These are phyloP conservation scores for Brachymystax lenok DNA, from an alignment of 2,797 vertebrate species.

Conservation along the genomic window DNA sequence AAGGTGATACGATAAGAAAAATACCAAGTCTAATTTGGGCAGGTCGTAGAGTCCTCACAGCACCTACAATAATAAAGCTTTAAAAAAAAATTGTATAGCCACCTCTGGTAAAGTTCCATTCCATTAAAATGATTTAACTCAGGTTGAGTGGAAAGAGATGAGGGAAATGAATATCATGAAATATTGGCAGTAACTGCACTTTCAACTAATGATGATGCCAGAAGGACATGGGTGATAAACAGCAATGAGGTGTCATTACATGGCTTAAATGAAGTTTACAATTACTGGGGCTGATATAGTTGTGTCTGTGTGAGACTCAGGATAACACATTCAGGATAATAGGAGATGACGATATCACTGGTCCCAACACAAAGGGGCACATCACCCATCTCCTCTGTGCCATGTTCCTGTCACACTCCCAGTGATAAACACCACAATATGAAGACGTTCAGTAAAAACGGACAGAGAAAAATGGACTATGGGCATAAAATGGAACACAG, in stretches of 20 bases:
- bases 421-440: neutral
- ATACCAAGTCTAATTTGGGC: neutral
- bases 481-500: no score
- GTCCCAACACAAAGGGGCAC: slow-evolving; percentile 20
- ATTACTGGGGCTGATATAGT: slow-evolving; percentile 25
- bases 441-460: neutral
- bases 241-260: slow-evolving; percentile 51
- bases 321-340: slow-evolving; percentile 9
- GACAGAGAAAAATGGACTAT: neutral
- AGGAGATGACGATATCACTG: slow-evolving; percentile 22
- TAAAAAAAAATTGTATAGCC: neutral
- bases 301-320: neutral
- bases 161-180: neutral
- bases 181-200: slow-evolving; percentile 39
- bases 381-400: neutral
- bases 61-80: neutral
- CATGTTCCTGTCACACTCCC: neutral
- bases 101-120: neutral
- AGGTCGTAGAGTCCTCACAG: neutral
- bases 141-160: neutral
- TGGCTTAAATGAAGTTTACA: slow-evolving; percentile 50
- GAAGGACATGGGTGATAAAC: slow-evolving; percentile 41
- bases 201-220: slow-evolving; percentile 47
- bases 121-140: neutral
- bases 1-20: neutral